Percentiles rank a stretch among this genome's conserved stretches.
Conservation (phyloP, 2,797 vertebrate genomes). For the Rhinichthys osculus region DNA sequence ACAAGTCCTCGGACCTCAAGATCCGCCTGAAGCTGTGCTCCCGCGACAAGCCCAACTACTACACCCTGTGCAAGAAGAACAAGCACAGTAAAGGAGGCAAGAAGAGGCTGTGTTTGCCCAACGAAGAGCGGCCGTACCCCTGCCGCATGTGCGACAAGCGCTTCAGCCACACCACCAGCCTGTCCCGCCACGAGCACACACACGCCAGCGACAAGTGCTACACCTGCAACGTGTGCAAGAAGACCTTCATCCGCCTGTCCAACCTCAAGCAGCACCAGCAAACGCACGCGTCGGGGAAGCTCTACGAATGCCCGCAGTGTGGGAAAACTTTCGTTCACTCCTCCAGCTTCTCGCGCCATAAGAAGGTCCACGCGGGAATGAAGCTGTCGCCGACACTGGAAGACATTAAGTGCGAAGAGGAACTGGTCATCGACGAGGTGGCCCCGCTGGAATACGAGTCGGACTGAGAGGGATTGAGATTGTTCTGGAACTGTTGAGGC, state of each 20-base stretch:
- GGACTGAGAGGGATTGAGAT: slow-evolving; percentile 65
- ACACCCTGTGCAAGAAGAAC: slow-evolving; percentile 82
- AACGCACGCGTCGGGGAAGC: slow-evolving; percentile 69
- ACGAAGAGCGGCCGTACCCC: slow-evolving; percentile 59
- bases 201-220: slow-evolving; percentile 64
- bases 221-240: slow-evolving; percentile 62
- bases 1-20: slow-evolving; percentile 80
- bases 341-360: slow-evolving; percentile 79
- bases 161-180: slow-evolving; percentile 73
- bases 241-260: slow-evolving; percentile 64
- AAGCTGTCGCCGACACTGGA: slow-evolving; percentile 60
- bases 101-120: slow-evolving; percentile 48
- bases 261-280: slow-evolving; percentile 73
- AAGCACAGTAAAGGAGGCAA: slow-evolving; percentile 68
- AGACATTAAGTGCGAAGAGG: slow-evolving; percentile 54
- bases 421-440: slow-evolving; percentile 71
- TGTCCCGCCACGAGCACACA: slow-evolving; percentile 72
- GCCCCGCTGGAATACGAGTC: slow-evolving; percentile 79
- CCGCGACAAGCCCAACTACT: slow-evolving; percentile 80
- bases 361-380: slow-evolving; percentile 77
- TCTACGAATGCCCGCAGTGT: slow-evolving; percentile 76
- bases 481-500: slow-evolving; percentile 17
- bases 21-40: slow-evolving; percentile 83
- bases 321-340: slow-evolving; percentile 82
- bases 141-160: slow-evolving; percentile 72